Evolutionary conservation across 2,888 invertebrate genomes (phyloP), one percentile per base, ranked within the genome.

Genomic region (Druceiella hillmani): DNA sequence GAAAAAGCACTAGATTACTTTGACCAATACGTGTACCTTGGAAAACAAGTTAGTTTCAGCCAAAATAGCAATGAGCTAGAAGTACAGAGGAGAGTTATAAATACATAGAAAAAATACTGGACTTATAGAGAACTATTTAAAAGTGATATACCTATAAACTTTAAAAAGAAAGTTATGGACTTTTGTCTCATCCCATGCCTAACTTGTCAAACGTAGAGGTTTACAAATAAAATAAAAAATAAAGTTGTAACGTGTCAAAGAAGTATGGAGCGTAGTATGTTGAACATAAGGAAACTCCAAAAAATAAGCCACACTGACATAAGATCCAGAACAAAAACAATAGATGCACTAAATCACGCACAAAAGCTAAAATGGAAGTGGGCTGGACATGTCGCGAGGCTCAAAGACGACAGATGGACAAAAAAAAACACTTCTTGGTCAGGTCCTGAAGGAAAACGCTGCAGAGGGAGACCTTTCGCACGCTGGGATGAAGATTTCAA

Each of bases 21-120:
- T 6, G 35, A 34, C 4, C 22, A 41, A 27, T 42, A 46, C 10
- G 36, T 44, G 1, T 48, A 46, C 27, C 35, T 41, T 10, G 43
- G 43, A n/a, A 48, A 48, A 43, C 36, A 39, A 46, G 37, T 46
- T 12, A 14, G 33, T 25, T 42, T 48, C 16, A 17, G 45, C 5
- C 28, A 17, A 11, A 17, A 38, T 6, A 11, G 32, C 12, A 25
- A 41, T 12, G 28, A 40, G n/a, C 32, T 10, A 14, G 32, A n/a
- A n/a, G n/a, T n/a, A n/a, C n/a, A n/a, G n/a, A n/a, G n/a, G n/a
- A n/a, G n/a, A n/a, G n/a, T n/a, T n/a, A n/a, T n/a, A n/a, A n/a
- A n/a, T n/a, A n/a, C n/a, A n/a, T n/a, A n/a, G n/a, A n/a, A n/a
- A n/a, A 31, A 31, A 17, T 31, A 17, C 17, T 16, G 32, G 17